Conservation (phyloP, 2,888 invertebrate species). For the Ellobium chinense region DNA sequence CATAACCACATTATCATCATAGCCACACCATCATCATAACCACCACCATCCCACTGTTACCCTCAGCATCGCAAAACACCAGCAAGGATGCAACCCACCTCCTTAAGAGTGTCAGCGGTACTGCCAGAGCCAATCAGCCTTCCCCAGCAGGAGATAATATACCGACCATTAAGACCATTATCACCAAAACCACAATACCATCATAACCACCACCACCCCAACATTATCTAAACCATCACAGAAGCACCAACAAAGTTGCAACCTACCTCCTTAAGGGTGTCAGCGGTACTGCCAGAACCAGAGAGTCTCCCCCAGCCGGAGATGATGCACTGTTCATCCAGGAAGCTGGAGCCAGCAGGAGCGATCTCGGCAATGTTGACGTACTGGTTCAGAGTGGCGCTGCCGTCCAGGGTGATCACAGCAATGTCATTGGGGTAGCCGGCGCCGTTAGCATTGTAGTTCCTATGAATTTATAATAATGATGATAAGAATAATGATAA, state of each 20-base stretch:
- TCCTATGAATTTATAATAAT: neutral
- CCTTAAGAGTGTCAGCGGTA: neutral
- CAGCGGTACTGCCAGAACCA: constrained; percentile 20
- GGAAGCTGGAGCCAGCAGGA: constrained; percentile 22
- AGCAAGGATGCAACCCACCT: too few species aligned
- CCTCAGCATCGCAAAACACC: too few species aligned
- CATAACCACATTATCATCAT: too few species aligned
- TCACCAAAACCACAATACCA: too few species aligned
- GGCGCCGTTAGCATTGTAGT: constrained; percentile 45
- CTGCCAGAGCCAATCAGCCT: constrained; percentile 41
- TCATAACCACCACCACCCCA: too few species aligned
- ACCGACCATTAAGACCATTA: too few species aligned
- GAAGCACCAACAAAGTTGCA: too few species aligned
- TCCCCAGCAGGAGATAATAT: constrained; percentile 57
- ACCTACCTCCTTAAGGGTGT: constrained; percentile 1
- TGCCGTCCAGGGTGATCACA: constrained; percentile 44
- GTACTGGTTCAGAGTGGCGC: constrained; percentile 27
- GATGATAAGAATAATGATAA: too few species aligned
- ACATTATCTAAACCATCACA: too few species aligned
- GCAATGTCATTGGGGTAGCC: constrained; percentile 60
- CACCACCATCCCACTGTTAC: too few species aligned
- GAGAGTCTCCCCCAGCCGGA: constrained; percentile 56
- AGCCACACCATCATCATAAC: too few species aligned
- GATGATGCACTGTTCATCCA: constrained; percentile 46
- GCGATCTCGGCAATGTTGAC: constrained; percentile 43